Conservation (phyloP, 2,888 invertebrate genomes). For the Oconnorella tubifera region DNA sequence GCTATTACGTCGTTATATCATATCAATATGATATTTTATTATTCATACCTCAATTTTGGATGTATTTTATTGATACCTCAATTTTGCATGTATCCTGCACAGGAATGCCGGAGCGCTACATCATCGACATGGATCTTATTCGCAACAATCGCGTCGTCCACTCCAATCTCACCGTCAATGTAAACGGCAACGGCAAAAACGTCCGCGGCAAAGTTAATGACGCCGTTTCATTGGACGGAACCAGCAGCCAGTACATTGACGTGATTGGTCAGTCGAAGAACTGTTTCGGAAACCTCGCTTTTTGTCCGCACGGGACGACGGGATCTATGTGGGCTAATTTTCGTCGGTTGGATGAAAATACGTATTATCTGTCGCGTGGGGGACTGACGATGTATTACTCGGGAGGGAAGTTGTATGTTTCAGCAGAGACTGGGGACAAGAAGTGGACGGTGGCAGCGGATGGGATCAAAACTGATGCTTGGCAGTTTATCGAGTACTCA, state of each 20-base stretch:
- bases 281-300: constrained; percentile 48
- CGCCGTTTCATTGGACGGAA: constrained; percentile 45
- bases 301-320: constrained; percentile 47
- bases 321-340: constrained; percentile 48
- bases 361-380: constrained; percentile 38
- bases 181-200: constrained; percentile 37
- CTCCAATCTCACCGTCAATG: constrained; percentile 33
- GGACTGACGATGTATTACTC: constrained; percentile 41
- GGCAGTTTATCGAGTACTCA: constrained; percentile 49
- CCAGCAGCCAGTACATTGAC: constrained; percentile 47
- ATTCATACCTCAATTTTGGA: no score
- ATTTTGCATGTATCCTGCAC: no score
- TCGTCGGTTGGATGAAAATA: constrained; percentile 42
- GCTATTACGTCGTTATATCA: no score
- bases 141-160: constrained; percentile 36
- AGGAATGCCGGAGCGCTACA: constrained; percentile 42
- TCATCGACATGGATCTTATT: constrained; percentile 43
- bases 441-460: constrained; percentile 43
- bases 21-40: no score
- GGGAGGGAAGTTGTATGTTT: constrained; percentile 42
- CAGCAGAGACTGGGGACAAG: constrained; percentile 32
- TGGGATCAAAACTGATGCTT: constrained; percentile 38
- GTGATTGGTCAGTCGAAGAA: constrained; percentile 40
- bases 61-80: no score
- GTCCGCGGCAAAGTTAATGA: constrained; percentile 45